phyloP scores from a whole-genome alignment of 2,113 vertebrate species.

The Globicephala melas region DNA sequence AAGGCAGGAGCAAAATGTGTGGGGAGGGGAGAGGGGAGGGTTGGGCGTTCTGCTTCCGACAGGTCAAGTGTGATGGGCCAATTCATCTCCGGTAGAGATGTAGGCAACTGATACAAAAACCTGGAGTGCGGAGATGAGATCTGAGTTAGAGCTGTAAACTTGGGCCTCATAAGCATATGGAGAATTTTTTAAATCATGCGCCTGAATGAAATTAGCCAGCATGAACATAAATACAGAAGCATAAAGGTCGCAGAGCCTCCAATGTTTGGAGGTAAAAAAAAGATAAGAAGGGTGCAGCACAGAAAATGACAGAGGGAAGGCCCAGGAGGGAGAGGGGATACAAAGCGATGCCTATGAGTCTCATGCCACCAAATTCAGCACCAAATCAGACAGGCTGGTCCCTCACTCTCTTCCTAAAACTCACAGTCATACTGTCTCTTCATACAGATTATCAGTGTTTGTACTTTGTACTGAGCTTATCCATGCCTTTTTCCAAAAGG shows the following conservation, averaged over 20 bases:
- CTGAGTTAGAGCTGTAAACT: neutral
- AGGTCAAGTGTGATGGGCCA: neutral
- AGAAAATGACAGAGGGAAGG: neutral
- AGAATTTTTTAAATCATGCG: neutral
- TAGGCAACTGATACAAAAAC: neutral
- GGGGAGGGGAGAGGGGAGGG: fast-evolving
- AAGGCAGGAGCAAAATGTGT: no score
- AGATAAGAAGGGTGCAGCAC: fast-evolving
- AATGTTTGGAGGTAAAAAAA: neutral
- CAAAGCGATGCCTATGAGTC: fast-evolving
- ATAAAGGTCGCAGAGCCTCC: neutral
- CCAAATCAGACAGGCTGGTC: neutral
- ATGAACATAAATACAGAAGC: neutral
- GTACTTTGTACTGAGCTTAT: neutral
- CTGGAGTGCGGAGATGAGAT: neutral
- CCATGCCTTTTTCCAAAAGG: no score
- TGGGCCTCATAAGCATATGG: neutral
- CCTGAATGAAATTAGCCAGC: neutral
- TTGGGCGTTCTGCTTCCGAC: fast-evolving
- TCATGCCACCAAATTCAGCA: no score
- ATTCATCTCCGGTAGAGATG: neutral
- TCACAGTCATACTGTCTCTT: neutral
- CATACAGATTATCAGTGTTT: neutral
- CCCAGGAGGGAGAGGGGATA: neutral
- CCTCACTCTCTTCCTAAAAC: neutral